phyloP scores from a whole-genome alignment of 2,888 invertebrate species.

The Rotaria sp. region DNA sequence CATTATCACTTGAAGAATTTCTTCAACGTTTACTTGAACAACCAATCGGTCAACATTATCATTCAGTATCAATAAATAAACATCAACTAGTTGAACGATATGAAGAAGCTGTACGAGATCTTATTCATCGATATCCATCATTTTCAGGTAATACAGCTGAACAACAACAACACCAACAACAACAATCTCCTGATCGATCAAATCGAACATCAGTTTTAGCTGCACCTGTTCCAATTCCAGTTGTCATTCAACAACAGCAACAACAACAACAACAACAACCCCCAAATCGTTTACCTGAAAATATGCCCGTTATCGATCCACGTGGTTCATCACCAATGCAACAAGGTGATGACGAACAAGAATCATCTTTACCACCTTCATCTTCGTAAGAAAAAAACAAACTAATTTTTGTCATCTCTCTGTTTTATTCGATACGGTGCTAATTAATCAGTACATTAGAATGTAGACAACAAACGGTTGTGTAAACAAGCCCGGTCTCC shows the following conservation, averaged over 20 bases:
- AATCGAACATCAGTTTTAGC: not conserved
- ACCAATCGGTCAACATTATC: conserved; percentile 33
- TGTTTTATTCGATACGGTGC: not conserved
- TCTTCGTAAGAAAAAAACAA: not conserved
- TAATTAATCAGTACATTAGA: conserved; percentile 4
- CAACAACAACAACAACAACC: no score
- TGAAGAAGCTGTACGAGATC: conserved; percentile 14
- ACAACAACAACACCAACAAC: not conserved
- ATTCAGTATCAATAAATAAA: conserved; percentile 36
- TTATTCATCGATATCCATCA: not conserved
- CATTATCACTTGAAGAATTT: conserved; percentile 11
- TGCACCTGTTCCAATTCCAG: not conserved
- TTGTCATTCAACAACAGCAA: not conserved
- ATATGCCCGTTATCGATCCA: not conserved
- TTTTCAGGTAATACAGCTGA: not conserved
- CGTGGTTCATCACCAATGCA: not conserved
- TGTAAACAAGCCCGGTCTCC: not conserved
- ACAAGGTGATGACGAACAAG: conserved; percentile 6
- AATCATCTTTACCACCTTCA: not conserved
- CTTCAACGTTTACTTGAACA: conserved; percentile 37
- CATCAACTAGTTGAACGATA: conserved; percentile 33
- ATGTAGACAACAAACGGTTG: not conserved
- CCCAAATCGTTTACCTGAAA: not conserved
- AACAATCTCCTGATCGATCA: not conserved
- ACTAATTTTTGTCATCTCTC: not conserved